Evolutionary conservation across 2,888 invertebrate genomes (phyloP), one percentile per base, ranked within the genome.

Genomic region (Orthosia incerta): DNA sequence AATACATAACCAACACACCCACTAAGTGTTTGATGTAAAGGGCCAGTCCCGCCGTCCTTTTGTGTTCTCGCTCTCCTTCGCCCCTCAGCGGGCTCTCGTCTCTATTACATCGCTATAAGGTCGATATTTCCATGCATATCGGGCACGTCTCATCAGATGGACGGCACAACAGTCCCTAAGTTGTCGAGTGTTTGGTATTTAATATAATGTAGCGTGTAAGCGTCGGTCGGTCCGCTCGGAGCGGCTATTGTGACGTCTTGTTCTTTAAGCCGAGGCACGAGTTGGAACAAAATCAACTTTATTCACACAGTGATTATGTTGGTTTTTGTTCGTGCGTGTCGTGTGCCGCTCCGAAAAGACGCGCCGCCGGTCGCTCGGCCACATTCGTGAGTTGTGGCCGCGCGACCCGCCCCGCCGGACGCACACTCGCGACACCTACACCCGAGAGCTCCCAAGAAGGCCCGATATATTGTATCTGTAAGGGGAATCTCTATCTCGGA

Each of bases 311-410:
- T 31, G 3, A 2, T 23, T 11, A 23, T 23, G 45, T 72, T 16
- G 72, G 31, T 50, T 26, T 45, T n/a, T 45, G 20, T 48, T 18
- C 15, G 16, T 20, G 75, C 13, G 9, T 18, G 51, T 9, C 1
- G 4, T 5, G 1, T 15, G 59, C 77, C 79, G 86, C 86, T 78
- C 83, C 86, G 86, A 56, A 59, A 79, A 74, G 86, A 77, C 80
- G 72, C 39, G 71, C 87, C 89, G 88, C 77, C 76, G 82, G 89
- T 85, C 91, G 91, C 90, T 76, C 73, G 74, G 77, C 83, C 90
- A 88, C 89, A 90, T 90, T 91, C 87, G 93, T 93, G 89, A 94
- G 93, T 93, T 82, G 91, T 86, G 91, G 84, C 71, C 87, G 87
- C 79, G 92, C 90, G 93, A 85, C 88, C 84, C 86, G 88, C 86